Evolutionary conservation across 2,113 vertebrate genomes (phyloP), one percentile per base, ranked within the genome.

Genomic region (Myotis yumanensis): DNA sequence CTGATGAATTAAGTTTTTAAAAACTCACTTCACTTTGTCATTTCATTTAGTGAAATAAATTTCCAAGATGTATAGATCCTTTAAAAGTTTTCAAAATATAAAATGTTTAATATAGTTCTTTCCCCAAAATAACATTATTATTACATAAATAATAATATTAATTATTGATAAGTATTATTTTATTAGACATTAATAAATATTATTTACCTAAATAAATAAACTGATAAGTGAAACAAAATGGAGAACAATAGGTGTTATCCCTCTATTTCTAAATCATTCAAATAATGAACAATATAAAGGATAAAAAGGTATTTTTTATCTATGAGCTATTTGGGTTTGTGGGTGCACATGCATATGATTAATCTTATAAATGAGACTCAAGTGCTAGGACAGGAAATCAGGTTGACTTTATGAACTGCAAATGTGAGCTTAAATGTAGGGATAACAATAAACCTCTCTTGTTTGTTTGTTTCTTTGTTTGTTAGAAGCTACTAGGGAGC

Each of bases 31-130:
- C 16, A 32, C 1, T 66, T 68, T 66, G 75, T 84, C 8, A 83
- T 88, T 68, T 89, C 32, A 90, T 32, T 72, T 66, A 40, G 28
- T 82, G 15, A 92, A 88, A 83, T 88, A 72, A 32, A 76, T 59
- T 59, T 72, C 23, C 4, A 81, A 66, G 84, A 66, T 28, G 16
- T 73, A 51, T 1, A 71, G 9, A 46, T 30, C 5, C 2, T 76
- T 94, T 87, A 22, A 76, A 52, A 40, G 20, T 64, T 66, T 28
- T 23, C 57, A 43, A 94, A 43, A 71, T 62, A 40, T 3, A 66
- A 77, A 93, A 79, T 62, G 15, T 72, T 71, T 66, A 64, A 9
- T 37, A 48, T 48, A 32, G 10, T 83, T 84, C 16, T n/a, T 76
- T 48, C 2, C 12, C 22, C 25, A 11, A 28, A 62, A 62, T 62